A percentile compares a stretch with the other conserved stretches of the same genome.
These are phyloP conservation scores for Alviniconcha marisindica DNA, from an alignment of 1,140 invertebrate genomes.

Conservation along the genomic window DNA sequence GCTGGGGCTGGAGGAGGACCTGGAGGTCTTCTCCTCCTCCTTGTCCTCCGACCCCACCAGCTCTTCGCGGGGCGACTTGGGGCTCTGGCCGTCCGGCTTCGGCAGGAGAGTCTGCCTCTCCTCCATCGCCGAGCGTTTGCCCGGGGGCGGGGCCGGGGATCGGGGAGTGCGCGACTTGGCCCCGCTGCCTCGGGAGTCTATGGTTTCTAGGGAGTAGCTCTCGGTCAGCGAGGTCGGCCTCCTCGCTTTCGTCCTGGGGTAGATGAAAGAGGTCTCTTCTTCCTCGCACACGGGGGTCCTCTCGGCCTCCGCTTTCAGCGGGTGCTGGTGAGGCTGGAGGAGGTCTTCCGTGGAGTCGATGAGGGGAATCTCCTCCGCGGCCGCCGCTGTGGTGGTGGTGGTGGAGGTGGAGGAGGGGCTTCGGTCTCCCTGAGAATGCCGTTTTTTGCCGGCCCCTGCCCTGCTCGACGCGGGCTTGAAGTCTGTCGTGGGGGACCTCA, in stretches of 20 bases:
- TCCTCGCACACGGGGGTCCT: conserved; percentile 53
- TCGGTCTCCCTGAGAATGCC: conserved; percentile 20
- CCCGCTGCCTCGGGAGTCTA: conserved; percentile 30
- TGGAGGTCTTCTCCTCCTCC: conserved; percentile 50
- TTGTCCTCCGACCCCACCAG: conserved; percentile 19
- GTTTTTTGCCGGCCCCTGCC: not conserved
- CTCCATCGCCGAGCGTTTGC: conserved; percentile 46
- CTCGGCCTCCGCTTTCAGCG: conserved; percentile 43
- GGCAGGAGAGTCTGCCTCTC: conserved; percentile 63
- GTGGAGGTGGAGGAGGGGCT: not conserved
- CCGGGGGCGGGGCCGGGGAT: not conserved
- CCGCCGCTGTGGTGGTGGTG: conserved; percentile 9
- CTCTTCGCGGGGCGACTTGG: conserved; percentile 58
- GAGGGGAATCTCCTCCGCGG: conserved; percentile 42
- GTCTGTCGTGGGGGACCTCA: not conserved
- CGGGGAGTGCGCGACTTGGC: conserved; percentile 13
- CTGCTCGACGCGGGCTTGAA: not conserved
- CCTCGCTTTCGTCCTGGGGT: conserved; percentile 49
- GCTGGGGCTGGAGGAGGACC: conserved; percentile 51
- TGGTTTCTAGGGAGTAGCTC: conserved; percentile 54
- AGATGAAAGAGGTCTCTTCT: conserved; percentile 66
- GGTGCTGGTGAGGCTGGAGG: conserved; percentile 9
- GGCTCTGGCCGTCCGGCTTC: conserved; percentile 71
- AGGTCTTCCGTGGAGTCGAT: conserved; percentile 41
- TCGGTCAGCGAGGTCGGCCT: conserved; percentile 68